Conservation (phyloP, 2,113 vertebrate species). For the Ascaphus truei region DNA sequence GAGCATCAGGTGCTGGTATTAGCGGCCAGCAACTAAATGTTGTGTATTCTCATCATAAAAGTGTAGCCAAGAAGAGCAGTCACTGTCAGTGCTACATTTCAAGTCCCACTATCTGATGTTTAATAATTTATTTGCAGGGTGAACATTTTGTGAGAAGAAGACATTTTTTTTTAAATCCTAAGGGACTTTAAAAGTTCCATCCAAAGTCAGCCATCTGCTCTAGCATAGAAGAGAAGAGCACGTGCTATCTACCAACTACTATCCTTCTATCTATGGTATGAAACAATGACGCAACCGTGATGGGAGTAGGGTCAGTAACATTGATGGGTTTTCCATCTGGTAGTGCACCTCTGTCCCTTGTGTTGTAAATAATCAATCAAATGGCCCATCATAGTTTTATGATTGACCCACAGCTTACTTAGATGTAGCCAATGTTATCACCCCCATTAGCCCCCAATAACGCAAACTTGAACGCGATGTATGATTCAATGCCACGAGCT, state of each 20-base stretch:
- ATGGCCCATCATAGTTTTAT: slow-evolving; percentile 6
- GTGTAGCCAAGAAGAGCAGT: neutral
- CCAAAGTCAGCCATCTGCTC: slow-evolving; percentile 13
- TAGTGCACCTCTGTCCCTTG: neutral
- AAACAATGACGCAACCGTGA: neutral
- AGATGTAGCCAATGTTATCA: too few species aligned
- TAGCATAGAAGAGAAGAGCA: neutral
- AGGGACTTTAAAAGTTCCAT: slow-evolving; percentile 15
- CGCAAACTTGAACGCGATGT: too few species aligned
- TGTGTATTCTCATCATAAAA: neutral
- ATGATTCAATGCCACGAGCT: too few species aligned
- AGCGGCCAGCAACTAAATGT: neutral
- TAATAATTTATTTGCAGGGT: slow-evolving; percentile 10
- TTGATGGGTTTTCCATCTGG: neutral
- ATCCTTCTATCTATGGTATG: neutral
- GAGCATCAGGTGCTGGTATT: neutral
- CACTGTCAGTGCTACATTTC: neutral
- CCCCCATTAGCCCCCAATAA: too few species aligned
- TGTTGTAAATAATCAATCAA: slow-evolving; percentile 20
- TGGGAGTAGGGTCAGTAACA: slow-evolving; percentile 14
- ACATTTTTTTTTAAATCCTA: slow-evolving; percentile 22
- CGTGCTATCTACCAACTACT: too few species aligned
- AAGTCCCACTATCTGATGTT: neutral
- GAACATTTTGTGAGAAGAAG: slow-evolving; percentile 12
- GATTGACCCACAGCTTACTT: neutral